Percentiles rank a stretch among this genome's conserved stretches.
Evolutionary conservation across 2,888 invertebrate species (phyloP).

Genomic region (Trisateles emortualis): DNA sequence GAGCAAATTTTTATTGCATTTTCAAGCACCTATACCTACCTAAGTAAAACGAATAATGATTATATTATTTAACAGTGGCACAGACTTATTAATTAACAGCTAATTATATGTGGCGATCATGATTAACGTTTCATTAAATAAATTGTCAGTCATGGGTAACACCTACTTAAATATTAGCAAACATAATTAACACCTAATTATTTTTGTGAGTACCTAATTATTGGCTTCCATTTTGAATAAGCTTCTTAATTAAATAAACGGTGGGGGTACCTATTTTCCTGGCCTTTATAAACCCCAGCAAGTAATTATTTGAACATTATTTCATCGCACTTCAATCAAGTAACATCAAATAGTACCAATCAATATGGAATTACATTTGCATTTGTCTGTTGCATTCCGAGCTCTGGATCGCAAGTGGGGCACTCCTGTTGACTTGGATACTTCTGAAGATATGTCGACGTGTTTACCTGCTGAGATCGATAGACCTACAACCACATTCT

Average conservation of each 20-base stretch:
- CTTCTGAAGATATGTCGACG: constrained; percentile 43
- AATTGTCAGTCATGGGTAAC: not conserved
- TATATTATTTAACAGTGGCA: no score
- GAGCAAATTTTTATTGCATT: no score
- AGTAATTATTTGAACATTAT: constrained; percentile 17
- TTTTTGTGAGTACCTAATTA: not conserved
- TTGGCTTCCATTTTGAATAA: not conserved
- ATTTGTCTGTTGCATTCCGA: constrained; percentile 65
- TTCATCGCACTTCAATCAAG: not conserved
- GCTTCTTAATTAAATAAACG: not conserved
- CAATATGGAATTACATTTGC: constrained; percentile 69
- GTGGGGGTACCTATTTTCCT: not conserved
- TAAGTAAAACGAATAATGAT: no score
- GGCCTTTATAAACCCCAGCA: constrained; percentile 22
- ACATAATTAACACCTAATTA: constrained; percentile 12
- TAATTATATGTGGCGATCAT: no score
- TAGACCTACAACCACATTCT: constrained; percentile 59
- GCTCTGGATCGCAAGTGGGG: constrained; percentile 72
- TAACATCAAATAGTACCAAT: constrained; percentile 5
- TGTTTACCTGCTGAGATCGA: constrained; percentile 61
- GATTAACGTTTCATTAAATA: no score
- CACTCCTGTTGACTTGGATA: constrained; percentile 61
- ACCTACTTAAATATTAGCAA: constrained; percentile 12
- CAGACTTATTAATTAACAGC: no score
- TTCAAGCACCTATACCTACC: no score